phyloP scores from a whole-genome alignment of 2,797 vertebrate genomes.

The Benthosema pterotum region DNA sequence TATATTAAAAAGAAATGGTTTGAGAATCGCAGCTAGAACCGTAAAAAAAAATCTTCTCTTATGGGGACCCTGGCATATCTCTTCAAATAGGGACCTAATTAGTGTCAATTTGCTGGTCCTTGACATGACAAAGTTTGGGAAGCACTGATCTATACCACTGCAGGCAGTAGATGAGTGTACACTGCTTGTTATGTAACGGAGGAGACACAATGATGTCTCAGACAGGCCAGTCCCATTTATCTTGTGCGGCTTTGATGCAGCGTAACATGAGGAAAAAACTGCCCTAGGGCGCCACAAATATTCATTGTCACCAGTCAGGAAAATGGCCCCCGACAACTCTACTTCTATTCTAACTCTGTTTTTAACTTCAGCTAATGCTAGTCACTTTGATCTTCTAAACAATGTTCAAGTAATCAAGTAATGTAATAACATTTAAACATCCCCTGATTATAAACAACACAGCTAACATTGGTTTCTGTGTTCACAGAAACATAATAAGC shows the following conservation, averaged over 20 bases:
- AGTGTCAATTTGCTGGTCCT: too few relatives aligned
- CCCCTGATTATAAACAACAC: too few relatives aligned
- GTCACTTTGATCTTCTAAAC: too few relatives aligned
- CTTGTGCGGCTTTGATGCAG: conserved; percentile 71
- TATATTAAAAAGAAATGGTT: too few relatives aligned
- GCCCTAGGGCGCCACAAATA: conserved; percentile 65
- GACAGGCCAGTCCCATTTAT: conserved; percentile 70
- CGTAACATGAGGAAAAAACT: conserved; percentile 69
- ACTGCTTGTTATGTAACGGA: conserved; percentile 68
- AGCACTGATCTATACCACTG: too few relatives aligned
- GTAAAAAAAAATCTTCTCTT: too few relatives aligned
- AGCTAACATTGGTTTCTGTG: conserved; percentile 19
- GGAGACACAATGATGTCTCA: conserved; percentile 60
- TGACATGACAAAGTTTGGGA: too few relatives aligned
- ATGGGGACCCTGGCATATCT: too few relatives aligned
- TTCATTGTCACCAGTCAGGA: conserved; percentile 62
- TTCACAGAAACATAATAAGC: conserved; percentile 21
- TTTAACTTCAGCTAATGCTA: conserved; percentile 1
- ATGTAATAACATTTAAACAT: too few relatives aligned
- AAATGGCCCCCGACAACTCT: conserved; percentile 44
- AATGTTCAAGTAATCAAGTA: too few relatives aligned
- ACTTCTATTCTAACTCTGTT: conserved; percentile 33
- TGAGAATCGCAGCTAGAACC: too few relatives aligned
- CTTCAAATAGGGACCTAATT: too few relatives aligned
- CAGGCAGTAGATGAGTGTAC: conserved; percentile 69